Percentiles rank a stretch among this genome's conserved stretches.
These are phyloP conservation scores for Drosophila arizonae DNA, from an alignment of 1,140 invertebrate species.

Conservation along the genomic window DNA sequence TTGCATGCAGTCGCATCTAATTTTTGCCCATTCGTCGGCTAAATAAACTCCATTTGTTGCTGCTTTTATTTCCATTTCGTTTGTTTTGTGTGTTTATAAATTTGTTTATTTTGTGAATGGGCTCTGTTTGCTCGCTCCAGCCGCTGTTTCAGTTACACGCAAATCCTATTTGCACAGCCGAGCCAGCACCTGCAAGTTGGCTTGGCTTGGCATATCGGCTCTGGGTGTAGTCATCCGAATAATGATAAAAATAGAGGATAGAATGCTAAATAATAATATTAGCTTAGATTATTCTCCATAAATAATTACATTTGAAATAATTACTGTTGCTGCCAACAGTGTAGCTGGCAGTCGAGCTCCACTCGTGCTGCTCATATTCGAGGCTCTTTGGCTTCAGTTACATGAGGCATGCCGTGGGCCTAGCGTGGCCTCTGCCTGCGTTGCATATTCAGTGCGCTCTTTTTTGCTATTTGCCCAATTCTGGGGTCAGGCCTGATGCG, in stretches of 20 bases:
- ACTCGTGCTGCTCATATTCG: not conserved
- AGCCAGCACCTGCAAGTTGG: not conserved
- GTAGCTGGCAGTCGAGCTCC: not conserved
- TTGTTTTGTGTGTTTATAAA: conserved; percentile 54
- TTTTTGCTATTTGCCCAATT: conserved; percentile 73
- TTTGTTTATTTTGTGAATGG: conserved; percentile 68
- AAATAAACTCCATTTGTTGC: conserved; percentile 71
- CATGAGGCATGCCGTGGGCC: conserved; percentile 44
- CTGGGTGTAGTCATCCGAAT: not conserved
- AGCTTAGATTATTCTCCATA: too few species aligned
- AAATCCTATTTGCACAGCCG: conserved; percentile 66
- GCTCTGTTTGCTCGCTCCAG: conserved; percentile 35
- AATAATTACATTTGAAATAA: not conserved
- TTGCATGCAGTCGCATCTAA: conserved; percentile 75
- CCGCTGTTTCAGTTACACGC: conserved; percentile 25
- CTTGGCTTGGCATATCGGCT: not conserved
- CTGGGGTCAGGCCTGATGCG: conserved; percentile 35
- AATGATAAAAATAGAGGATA: too few species aligned
- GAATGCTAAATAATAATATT: not conserved
- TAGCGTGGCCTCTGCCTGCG: conserved; percentile 34
- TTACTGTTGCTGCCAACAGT: not conserved
- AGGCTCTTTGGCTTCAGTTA: conserved; percentile 26
- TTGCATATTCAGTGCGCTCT: conserved; percentile 58
- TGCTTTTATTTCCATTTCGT: not conserved
- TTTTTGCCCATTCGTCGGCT: conserved; percentile 75